A percentile compares a stretch with the other conserved stretches of the same genome.
These are phyloP conservation scores for Petrocephalus microphthalmus DNA, from an alignment of 2,113 vertebrate genomes.

Conservation along the genomic window DNA sequence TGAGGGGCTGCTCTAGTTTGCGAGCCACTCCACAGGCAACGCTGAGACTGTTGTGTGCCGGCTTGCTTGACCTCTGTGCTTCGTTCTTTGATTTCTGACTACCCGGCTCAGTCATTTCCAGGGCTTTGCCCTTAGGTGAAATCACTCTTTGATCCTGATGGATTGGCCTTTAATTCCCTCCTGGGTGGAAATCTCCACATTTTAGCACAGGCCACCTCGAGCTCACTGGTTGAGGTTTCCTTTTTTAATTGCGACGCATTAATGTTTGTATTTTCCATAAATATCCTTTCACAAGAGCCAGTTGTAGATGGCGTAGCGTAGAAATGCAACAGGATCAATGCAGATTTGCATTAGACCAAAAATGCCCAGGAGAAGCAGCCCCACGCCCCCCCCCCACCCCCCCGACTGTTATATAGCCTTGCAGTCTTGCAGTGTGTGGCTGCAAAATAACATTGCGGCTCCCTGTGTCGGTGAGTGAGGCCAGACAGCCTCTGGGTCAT, in stretches of 20 bases:
- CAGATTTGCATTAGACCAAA: background rate
- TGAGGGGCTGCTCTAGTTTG: background rate
- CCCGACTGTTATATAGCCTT: background rate
- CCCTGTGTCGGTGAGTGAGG: background rate
- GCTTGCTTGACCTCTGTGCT: background rate
- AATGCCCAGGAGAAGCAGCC: background rate
- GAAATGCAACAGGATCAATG: background rate
- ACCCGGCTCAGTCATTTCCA: background rate
- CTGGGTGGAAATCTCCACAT: background rate
- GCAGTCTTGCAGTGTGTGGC: background rate
- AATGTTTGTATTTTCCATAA: background rate
- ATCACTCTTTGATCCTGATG: background rate
- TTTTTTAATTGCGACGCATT: background rate
- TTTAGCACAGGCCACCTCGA: background rate
- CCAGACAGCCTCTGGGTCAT: background rate
- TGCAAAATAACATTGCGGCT: constrained; percentile 2
- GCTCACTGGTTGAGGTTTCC: background rate
- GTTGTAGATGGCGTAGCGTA: background rate
- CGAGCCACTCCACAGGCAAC: background rate
- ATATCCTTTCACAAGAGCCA: background rate
- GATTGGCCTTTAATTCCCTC: background rate
- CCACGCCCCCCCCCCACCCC: background rate
- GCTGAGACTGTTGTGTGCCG: background rate
- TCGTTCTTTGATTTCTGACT: background rate
- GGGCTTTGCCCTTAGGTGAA: background rate